Evolutionary conservation across 2,113 vertebrate species (phyloP).

Genomic region (Tachycineta bicolor): DNA sequence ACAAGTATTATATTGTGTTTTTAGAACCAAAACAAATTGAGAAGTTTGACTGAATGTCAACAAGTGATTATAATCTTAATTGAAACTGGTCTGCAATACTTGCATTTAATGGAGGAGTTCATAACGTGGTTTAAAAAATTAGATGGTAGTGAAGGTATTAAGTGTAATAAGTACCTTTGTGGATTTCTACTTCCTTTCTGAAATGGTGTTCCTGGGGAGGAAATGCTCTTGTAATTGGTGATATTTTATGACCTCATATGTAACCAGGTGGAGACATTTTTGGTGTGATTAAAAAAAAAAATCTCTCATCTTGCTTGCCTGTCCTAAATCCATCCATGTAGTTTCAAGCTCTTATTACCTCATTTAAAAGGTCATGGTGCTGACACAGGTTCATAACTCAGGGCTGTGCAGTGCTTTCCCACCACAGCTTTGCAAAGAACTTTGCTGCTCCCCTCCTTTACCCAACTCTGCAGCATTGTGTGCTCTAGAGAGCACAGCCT

Average conservation of each 20-base stretch:
- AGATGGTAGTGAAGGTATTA: constrained; percentile 60
- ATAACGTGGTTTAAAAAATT: constrained; percentile 41
- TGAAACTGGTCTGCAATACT: constrained; percentile 32
- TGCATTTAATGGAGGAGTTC: constrained; percentile 43
- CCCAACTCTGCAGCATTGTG: neutral
- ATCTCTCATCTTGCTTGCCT: constrained; percentile 6
- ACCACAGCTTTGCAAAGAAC: neutral
- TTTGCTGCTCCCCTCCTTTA: neutral
- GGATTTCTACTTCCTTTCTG: constrained; percentile 62
- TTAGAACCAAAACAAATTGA: constrained; percentile 60
- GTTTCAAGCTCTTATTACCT: neutral
- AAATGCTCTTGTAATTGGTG: constrained; percentile 40
- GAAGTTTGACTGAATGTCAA: constrained; percentile 58
- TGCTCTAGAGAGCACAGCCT: neutral
- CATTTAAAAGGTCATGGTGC: neutral
- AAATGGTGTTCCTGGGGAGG: constrained; percentile 28
- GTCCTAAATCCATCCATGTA: neutral
- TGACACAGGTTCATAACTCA: neutral
- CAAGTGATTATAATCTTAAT: constrained; percentile 69
- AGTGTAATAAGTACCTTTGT: constrained; percentile 56
- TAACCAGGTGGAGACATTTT: constrained; percentile 35
- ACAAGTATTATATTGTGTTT: constrained; percentile 63
- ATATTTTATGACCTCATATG: constrained; percentile 44
- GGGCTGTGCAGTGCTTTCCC: neutral
- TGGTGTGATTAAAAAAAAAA: neutral